phyloP scores from a whole-genome alignment of 2,797 vertebrate genomes.

The Acipenser transmontanus region DNA sequence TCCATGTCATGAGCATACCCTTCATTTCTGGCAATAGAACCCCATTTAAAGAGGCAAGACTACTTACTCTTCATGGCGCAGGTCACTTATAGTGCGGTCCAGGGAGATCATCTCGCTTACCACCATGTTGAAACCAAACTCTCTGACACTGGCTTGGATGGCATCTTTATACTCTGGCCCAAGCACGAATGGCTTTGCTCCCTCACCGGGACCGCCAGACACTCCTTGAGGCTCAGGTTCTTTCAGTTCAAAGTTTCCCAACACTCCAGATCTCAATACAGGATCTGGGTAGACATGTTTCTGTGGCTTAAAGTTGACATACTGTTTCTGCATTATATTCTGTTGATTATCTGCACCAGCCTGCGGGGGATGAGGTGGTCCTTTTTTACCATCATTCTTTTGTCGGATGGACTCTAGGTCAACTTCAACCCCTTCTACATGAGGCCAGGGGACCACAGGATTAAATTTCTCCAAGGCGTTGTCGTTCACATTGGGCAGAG shows the following conservation, averaged over 20 bases:
- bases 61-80: slow-evolving; percentile 94
- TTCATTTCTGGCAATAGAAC: too few species aligned
- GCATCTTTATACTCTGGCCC: slow-evolving; percentile 88
- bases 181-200: slow-evolving; percentile 78
- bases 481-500: slow-evolving; percentile 59
- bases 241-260: slow-evolving; percentile 88
- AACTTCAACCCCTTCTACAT: slow-evolving; percentile 93
- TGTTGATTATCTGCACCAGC: slow-evolving; percentile 58
- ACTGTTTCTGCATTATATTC: slow-evolving; percentile 82
- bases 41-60: neutral
- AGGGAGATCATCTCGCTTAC: slow-evolving; percentile 97
- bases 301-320: slow-evolving; percentile 88
- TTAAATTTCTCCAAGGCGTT: slow-evolving; percentile 71
- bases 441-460: slow-evolving; percentile 93
- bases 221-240: slow-evolving; percentile 83
- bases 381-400: slow-evolving; percentile 71
- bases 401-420: slow-evolving; percentile 86
- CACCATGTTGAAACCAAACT: slow-evolving; percentile 99
- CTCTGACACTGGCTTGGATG: slow-evolving; percentile 86
- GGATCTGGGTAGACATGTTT: slow-evolving; percentile 70
- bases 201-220: slow-evolving; percentile 82
- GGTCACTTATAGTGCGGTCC: slow-evolving; percentile 82
- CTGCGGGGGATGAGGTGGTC: slow-evolving; percentile 44
- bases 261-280: slow-evolving; percentile 65
- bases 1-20: too few species aligned